Evolutionary conservation across 2,797 vertebrate genomes (phyloP), one percentile per base, ranked within the genome.

Genomic region (Anabas testudineus): DNA sequence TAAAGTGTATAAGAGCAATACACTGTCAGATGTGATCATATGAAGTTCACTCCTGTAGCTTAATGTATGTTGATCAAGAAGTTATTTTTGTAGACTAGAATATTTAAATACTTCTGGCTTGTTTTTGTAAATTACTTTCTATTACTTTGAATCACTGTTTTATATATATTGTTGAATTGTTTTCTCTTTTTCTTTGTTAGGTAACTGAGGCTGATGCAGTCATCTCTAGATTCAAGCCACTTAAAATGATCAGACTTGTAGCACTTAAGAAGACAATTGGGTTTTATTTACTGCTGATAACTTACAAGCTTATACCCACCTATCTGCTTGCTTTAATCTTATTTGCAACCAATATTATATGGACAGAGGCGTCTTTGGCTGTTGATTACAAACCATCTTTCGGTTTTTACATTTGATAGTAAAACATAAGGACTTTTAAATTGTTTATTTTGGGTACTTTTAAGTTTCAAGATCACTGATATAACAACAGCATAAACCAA

Each of bases 131-230:
- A 54, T 52, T 0, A 18, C 2, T 52, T 21, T 51, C 1, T 42
- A 5, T 10, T 53, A 26, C 16, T 54, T 51, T 37, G 0, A 8
- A 36, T 54, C 12, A 22, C 1, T 42, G 6, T 55, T 10, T 48
- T 30, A 2, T 55, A 49, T 12, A 28, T 65, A n/a, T n/a, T n/a
- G n/a, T n/a, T n/a, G 7, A 2, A 55, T 1, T 78, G 32, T 71
- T 69, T 46, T 61, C 22, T 60, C n/a, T 74, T 64, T 62, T 10
- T 73, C 15, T 60, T 78, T 78, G 30, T 53, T 32, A 42, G 61
- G 21, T 13, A 21, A 16, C 0, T 37, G 48, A 46, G 61, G 62
- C 0, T n/a, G 68, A 54, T 24, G 48, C 24, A 64, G 26, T 56
- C 19, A 28, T 58, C 30, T 45, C 13, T 12, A n/a, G 51, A 59